These are phyloP conservation scores for Tapera naevia DNA, from an alignment of 2,797 vertebrate genomes.

Conservation along the genomic window DNA sequence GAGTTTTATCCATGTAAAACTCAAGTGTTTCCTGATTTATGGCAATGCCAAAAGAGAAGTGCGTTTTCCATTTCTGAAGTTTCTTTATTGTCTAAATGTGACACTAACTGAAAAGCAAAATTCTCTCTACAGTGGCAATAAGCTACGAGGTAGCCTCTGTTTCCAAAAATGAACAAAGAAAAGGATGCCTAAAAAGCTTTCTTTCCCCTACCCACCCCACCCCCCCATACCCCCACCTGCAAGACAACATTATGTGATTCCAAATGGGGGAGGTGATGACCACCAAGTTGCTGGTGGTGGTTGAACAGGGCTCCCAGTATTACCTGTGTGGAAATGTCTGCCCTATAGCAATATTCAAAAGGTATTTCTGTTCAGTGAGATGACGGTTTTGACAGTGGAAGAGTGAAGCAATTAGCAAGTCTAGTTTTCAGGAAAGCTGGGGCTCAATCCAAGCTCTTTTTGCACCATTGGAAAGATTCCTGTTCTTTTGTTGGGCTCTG, in stretches of 20 bases:
- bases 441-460: slow-evolving; percentile 2
- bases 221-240: too few relatives aligned
- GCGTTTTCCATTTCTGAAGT: not conserved
- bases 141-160: not conserved
- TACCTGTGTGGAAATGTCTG: not conserved
- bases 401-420: slow-evolving; percentile 30
- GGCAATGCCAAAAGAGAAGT: not conserved
- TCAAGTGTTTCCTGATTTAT: not conserved
- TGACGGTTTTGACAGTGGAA: not conserved
- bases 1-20: not conserved
- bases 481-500: slow-evolving; percentile 3
- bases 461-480: not conserved
- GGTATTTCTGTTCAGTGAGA: not conserved
- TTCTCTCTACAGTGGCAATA: not conserved
- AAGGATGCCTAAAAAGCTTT: not conserved
- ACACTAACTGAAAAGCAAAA: not conserved
- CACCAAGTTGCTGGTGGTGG: not conserved
- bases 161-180: not conserved
- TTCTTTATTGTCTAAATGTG: not conserved
- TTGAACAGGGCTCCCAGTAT: not conserved
- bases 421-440: slow-evolving; percentile 49
- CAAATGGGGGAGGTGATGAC: not conserved
- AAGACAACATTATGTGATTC: not conserved
- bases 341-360: not conserved
- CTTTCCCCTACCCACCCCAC: too few relatives aligned